phyloP scores from a whole-genome alignment of 2,113 vertebrate genomes.

The Hypanus sabinus region DNA sequence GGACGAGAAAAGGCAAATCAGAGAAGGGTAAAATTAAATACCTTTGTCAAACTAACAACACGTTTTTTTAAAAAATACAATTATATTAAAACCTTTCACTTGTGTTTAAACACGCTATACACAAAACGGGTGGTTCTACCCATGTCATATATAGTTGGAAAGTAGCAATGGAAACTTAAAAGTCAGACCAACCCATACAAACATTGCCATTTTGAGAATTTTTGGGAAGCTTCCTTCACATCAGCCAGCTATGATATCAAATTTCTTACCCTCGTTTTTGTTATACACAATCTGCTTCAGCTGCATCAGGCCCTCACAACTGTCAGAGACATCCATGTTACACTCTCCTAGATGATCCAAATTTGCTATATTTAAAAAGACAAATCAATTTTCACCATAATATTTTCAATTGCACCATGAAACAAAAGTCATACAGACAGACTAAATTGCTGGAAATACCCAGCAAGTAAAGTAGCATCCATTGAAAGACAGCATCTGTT shows the following conservation, averaged over 20 bases:
- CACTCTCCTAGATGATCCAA: background rate
- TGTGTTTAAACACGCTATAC: too few relatives aligned
- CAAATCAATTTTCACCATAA: background rate
- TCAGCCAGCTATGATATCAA: background rate
- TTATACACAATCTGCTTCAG: background rate
- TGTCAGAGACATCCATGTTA: background rate
- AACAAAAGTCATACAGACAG: background rate
- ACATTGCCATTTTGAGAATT: background rate
- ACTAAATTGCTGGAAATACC: too few relatives aligned
- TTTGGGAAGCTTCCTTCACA: background rate
- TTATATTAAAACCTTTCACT: too few relatives aligned
- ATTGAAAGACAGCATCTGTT: too few relatives aligned
- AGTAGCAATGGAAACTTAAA: background rate
- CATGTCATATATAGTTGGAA: background rate
- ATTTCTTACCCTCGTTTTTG: background rate
- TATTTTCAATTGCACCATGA: background rate
- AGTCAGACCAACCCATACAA: background rate
- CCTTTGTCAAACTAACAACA: too few relatives aligned
- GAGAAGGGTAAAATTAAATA: background rate
- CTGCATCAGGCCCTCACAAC: background rate
- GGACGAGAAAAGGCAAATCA: background rate
- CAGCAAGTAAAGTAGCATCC: too few relatives aligned
- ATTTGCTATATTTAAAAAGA: conserved; percentile 14
- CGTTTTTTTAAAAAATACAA: too few relatives aligned
- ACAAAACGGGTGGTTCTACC: background rate